Evolutionary conservation across 2,113 vertebrate species (phyloP).

Genomic region (Tetraodon nigroviridis): DNA sequence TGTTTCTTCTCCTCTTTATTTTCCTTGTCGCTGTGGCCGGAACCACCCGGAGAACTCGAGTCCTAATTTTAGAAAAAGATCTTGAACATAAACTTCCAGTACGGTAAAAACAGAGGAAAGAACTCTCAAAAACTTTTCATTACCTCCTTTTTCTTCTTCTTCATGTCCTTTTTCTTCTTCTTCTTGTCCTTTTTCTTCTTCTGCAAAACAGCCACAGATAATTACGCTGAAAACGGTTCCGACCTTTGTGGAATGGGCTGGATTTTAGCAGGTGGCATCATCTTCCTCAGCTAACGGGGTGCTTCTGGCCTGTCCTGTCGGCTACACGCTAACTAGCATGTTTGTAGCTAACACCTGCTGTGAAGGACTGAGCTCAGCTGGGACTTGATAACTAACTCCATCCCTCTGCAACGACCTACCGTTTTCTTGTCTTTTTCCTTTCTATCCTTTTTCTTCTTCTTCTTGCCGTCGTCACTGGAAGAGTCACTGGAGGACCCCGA

Average conservation of each 20-base stretch:
- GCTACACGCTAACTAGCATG: too few species aligned
- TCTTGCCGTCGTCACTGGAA: conserved; percentile 11
- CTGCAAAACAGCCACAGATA: conserved; percentile 49
- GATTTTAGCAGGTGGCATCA: background rate
- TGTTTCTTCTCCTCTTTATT: conserved; percentile 41
- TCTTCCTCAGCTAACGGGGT: too few species aligned
- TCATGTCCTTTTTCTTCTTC: conserved; percentile 28
- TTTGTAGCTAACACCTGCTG: too few species aligned
- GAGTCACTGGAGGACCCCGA: background rate
- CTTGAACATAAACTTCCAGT: background rate
- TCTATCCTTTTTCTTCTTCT: conserved; percentile 57
- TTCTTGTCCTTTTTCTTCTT: conserved; percentile 33
- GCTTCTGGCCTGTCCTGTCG: too few species aligned
- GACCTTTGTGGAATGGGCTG: background rate
- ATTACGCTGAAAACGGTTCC: conserved; percentile 22
- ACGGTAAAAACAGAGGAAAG: background rate
- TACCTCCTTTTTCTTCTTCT: conserved; percentile 49
- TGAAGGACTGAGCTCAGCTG: too few species aligned
- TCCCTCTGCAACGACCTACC: conserved; percentile 15
- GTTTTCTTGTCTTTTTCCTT: conserved; percentile 60
- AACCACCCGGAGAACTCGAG: conserved; percentile 38
- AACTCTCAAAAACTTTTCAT: background rate
- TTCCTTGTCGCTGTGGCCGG: conserved; percentile 29
- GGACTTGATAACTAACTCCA: too few species aligned
- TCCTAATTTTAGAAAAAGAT: conserved; percentile 23